Evolutionary conservation across 2,113 vertebrate species (phyloP), one percentile per base, ranked within the genome.

Genomic region (Falcunculus frontatus): DNA sequence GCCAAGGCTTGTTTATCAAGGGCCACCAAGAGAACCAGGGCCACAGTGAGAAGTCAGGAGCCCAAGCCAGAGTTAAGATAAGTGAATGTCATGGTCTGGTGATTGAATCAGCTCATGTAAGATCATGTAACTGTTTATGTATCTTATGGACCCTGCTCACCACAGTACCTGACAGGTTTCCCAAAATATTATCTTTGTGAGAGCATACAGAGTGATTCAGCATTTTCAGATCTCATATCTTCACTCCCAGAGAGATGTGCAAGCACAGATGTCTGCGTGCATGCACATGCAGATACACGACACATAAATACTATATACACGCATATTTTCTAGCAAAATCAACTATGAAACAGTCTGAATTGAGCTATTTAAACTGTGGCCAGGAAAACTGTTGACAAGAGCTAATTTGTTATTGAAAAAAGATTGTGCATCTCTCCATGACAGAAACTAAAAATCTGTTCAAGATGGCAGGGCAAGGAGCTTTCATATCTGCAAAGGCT

Each of bases 381-480:
- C 81, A 88, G 62, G 50, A 93, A 91, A 94, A 69, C 25, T 77
- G 84, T 86, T 80, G 93, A 96, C 90, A 93, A 85, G 72, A 74
- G 72, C 35, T 86, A 18, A 94, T 88, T 92, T 84, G 72, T 90
- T 84, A 80, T 4, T 78, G 79, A 73, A 73, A 84, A 92, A 70
- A 64, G 80, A 84, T 16, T 9, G 2, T 15, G 81, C 62, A 63
- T 52, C 70, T 53, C 79, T 89, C 46, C 8, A 8, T 6, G 92
- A 60, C 59, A 88, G 72, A 93, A 88, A 90, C n/a, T 86, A 85
- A 80, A 93, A 90, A 86, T 84, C 76, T 62, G 27, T 47, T 92
- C 3, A 53, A 65, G 68, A 82, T 64, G 85, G 65, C 27, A 55
- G 52, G 65, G 19, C 29, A 9, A 82, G 59, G 77, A 92, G 73